Evolutionary conservation across 1,140 invertebrate genomes (phyloP), one percentile per base, ranked within the genome.

Genomic region (Reticulitermes speratus): DNA sequence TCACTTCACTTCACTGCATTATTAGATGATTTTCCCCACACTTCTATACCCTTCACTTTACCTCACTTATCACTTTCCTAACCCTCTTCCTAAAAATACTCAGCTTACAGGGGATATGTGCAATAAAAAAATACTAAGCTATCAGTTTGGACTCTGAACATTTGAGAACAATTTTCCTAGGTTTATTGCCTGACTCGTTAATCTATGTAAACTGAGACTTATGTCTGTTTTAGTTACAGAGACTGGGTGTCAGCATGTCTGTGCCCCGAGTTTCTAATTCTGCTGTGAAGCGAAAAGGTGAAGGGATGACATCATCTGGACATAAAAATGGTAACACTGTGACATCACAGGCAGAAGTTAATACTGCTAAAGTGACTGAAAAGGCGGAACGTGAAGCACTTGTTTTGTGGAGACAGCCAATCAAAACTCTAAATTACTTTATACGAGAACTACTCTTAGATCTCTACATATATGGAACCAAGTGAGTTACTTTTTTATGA

Each of bases 351-450:
- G n/a, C 65, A 75, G 25, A 75, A 75, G 65, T 75, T 9, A n/a
- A 25, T n/a, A 55, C 52, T 32, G 55, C 83, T 48, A 52, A 81
- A 38, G 90, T 91, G 87, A 90, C 90, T 86, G 92, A 93, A 86
- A 88, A 89, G 25, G 88, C 89, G 87, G 93, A 95, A 88, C 90
- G 93, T 23, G 92, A 93, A 89, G 93, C 94, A 89, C 90, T 98
- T 88, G 97, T 98, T 55, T 90, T 99, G 86, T 99, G 97, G 97
- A 94, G 95, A 89, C 94, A 94, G 89, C 98, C 98, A 44, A 89
- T 98, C 83, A 93, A 92, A 87, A 98, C 97, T 21, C 88, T 97
- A 90, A 87, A 90, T 89, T 89, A 87, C 87, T 81, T 82, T 87
- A 38, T 48, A 30, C 82, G 84, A 82, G 81, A 82, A 83, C 84